A percentile compares a stretch with the other conserved stretches of the same genome.
Evolutionary conservation across 64 coral and sea anemone genomes (phyloP).

Genomic region (Platygyra sinensis): DNA sequence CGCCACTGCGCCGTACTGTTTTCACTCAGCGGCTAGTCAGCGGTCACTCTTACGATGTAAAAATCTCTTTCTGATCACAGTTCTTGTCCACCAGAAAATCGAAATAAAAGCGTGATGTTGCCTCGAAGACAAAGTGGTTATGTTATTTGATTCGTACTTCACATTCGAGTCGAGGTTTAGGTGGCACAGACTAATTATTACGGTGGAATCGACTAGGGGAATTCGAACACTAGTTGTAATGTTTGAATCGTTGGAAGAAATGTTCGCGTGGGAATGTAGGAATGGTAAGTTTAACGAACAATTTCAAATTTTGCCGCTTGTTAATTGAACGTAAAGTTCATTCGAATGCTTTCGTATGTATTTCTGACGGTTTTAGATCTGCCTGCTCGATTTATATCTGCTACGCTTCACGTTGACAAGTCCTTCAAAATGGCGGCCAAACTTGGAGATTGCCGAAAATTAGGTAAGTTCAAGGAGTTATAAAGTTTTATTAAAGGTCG

Average conservation of each 20-base stretch:
- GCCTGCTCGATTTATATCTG: conserved; percentile 42
- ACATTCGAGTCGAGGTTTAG: conserved; percentile 4
- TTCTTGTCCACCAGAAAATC: no score
- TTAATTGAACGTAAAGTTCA: no score
- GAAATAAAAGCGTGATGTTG: no score
- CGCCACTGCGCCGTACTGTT: no score
- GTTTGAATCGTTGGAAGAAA: background rate
- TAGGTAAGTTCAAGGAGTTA: conserved; percentile 36
- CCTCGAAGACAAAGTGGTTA: no score
- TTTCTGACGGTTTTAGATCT: conserved; percentile 46
- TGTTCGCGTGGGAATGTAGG: no score
- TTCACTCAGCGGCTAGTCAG: no score
- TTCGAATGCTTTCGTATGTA: background rate
- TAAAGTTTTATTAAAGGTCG: conserved; percentile 39
- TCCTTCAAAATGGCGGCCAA: conserved; percentile 18
- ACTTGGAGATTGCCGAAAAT: conserved; percentile 39
- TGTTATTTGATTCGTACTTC: conserved; percentile 1
- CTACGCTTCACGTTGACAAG: conserved; percentile 16
- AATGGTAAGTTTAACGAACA: no score
- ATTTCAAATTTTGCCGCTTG: no score
- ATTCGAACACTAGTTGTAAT: conserved; percentile 14
- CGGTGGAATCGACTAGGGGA: conserved; percentile 9
- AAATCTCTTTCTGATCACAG: no score
- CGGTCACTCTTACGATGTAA: no score
- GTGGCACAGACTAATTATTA: background rate